phyloP scores from a whole-genome alignment of 2,888 invertebrate genomes.

The Mesopsocus fuscifrons region DNA sequence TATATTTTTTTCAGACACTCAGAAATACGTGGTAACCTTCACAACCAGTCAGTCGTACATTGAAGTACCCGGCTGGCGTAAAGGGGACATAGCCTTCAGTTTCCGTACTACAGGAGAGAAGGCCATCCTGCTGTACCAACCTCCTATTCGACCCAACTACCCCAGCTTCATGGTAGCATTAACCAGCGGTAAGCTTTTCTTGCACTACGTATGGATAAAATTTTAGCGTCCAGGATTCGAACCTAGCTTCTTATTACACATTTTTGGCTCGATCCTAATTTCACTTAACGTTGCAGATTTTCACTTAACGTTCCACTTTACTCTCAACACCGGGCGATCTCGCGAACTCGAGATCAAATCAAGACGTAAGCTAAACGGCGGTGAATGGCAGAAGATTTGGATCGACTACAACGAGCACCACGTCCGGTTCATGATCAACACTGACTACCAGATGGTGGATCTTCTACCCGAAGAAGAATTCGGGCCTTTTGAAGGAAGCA shows the following conservation, averaged over 20 bases:
- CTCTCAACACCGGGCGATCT: slow-evolving; percentile 64
- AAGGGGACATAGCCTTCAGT: slow-evolving; percentile 81
- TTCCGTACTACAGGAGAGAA: slow-evolving; percentile 81
- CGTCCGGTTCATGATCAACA: slow-evolving; percentile 81
- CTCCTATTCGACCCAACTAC: slow-evolving; percentile 71
- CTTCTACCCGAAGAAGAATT: slow-evolving; percentile 70
- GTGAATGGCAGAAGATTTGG: slow-evolving; percentile 93
- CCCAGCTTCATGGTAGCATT: slow-evolving; percentile 84
- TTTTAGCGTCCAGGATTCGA: no score
- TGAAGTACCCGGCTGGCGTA: slow-evolving; percentile 83
- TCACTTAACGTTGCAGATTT: slow-evolving; percentile 49
- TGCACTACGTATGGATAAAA: not conserved
- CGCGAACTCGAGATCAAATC: slow-evolving; percentile 69
- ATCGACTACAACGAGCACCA: slow-evolving; percentile 89
- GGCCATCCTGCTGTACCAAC: slow-evolving; percentile 78
- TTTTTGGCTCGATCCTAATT: no score
- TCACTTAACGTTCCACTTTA: slow-evolving; percentile 75
- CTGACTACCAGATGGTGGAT: slow-evolving; percentile 74
- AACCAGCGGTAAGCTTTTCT: slow-evolving; percentile 42
- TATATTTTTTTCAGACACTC: slow-evolving; percentile 51
- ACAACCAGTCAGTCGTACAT: slow-evolving; percentile 83
- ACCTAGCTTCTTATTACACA: no score
- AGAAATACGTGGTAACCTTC: slow-evolving; percentile 83
- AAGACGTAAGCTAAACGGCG: slow-evolving; percentile 63
- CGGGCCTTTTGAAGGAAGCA: slow-evolving; percentile 81